These are phyloP conservation scores for Congeria kusceri DNA, from an alignment of 2,888 invertebrate species.

Conservation along the genomic window DNA sequence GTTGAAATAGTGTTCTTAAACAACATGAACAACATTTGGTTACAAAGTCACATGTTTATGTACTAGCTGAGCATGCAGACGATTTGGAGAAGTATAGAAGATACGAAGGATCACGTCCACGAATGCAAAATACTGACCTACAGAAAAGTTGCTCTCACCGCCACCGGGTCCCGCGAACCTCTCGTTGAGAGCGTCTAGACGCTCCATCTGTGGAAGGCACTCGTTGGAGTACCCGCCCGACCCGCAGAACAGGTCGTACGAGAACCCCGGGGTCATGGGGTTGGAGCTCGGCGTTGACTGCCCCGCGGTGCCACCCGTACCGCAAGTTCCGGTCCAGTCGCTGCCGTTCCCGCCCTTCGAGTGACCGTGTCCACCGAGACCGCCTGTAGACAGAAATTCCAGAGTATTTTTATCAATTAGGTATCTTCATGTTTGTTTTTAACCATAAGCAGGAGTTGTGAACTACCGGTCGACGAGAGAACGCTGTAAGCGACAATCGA, in stretches of 20 bases:
- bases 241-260: slow-evolving; percentile 46
- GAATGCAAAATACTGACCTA: slow-evolving; percentile 20
- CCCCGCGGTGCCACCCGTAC: slow-evolving; percentile 54
- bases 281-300: slow-evolving; percentile 8
- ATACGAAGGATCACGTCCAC: too few relatives aligned
- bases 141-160: slow-evolving; percentile 25
- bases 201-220: slow-evolving; percentile 15
- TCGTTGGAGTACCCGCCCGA: slow-evolving; percentile 52
- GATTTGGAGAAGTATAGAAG: too few relatives aligned
- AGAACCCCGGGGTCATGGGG: slow-evolving; percentile 20
- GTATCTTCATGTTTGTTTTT: too few relatives aligned
- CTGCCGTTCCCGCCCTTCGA: slow-evolving; percentile 27
- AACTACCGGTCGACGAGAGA: too few relatives aligned
- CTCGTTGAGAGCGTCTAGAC: neutral
- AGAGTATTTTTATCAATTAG: too few relatives aligned
- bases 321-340: slow-evolving; percentile 27
- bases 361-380: slow-evolving; percentile 49
- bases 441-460: too few relatives aligned
- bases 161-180: slow-evolving; percentile 51
- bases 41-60: too few relatives aligned
- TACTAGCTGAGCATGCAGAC: too few relatives aligned
- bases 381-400: slow-evolving; percentile 23
- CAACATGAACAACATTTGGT: too few relatives aligned
- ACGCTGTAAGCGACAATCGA: too few relatives aligned
- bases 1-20: too few relatives aligned